Evolutionary conservation across 2,888 invertebrate genomes (phyloP), one percentile per base, ranked within the genome.

Genomic region (Leptopilina drosophilae): DNA sequence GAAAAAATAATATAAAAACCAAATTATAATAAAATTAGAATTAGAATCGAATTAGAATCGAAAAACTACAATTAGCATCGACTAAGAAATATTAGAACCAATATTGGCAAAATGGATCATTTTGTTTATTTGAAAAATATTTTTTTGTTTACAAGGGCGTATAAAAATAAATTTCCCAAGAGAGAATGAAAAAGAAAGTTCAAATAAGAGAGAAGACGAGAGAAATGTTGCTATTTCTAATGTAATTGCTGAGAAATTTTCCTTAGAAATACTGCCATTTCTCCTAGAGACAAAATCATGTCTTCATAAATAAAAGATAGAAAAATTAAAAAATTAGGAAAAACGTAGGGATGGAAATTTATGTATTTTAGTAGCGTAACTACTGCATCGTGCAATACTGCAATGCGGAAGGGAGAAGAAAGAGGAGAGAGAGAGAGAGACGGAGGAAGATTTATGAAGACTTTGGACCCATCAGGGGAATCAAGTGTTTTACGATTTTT

Each of bases 371-470:
- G 73, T 73, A 56, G 73, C 73, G 73, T 73, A 66, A 73, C 56
- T 73, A 73, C 73, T 73, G 73, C 73, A 73, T 73, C 73, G 73
- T 73, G 73, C 73, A 73, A 73, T 73, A 73, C 73, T 73, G 73
- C 73, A 73, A 73, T 73, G 73, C 73, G 73, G 73, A 73, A 73
- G 73, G 56, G 49, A 42, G 42, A 12, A 49, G 49, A 49, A 12
- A 49, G 49, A 49, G 12, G 49, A 49, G 12, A 73, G 69, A 53
- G 49, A 56, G 26, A 33, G 33, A 33, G 33, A 33, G 12, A 20
- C 20, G 20, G 20, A 5, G 56, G 26, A 26, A 73, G 73, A 73
- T 73, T 73, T 73, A 73, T 73, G 73, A 73, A 73, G 73, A 40
- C 73, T 73, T 73, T 56, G 56, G 56, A 73, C 73, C 56, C 73